Evolutionary conservation across 1,140 invertebrate genomes (phyloP).

Genomic region (Cydia pomonella): DNA sequence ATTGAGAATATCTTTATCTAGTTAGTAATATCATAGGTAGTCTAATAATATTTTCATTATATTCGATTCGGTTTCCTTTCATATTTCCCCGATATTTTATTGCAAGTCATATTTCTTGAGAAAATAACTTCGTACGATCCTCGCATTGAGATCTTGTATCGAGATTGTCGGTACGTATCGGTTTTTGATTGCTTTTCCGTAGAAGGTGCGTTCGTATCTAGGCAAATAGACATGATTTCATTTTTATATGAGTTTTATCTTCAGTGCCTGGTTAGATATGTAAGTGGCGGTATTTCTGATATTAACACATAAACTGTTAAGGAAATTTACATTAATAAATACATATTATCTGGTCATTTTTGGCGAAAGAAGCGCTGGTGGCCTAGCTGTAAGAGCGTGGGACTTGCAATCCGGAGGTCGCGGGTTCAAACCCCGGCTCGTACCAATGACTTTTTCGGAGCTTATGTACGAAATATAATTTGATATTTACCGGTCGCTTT

Average conservation of each 20-base stretch:
- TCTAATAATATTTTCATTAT: neutral
- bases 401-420: too few species aligned
- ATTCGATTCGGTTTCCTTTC: conserved; percentile 59
- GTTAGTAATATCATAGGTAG: neutral
- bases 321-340: neutral
- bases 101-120: conserved; percentile 68
- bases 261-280: neutral
- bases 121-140: conserved; percentile 55
- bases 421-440: too few species aligned
- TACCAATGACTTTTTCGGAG: too few species aligned
- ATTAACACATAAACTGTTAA: neutral
- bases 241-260: conserved; percentile 14
- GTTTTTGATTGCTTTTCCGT: conserved; percentile 65
- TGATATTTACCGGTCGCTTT: too few species aligned
- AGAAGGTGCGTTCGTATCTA: conserved; percentile 30
- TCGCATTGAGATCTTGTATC: conserved; percentile 62
- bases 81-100: conserved; percentile 73
- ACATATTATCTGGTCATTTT: too few species aligned
- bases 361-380: too few species aligned
- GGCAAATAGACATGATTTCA: conserved; percentile 23
- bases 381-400: too few species aligned
- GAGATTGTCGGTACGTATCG: conserved; percentile 66
- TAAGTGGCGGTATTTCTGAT: neutral
- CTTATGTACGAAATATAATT: too few species aligned
- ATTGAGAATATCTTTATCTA: neutral